A percentile compares a stretch with the other conserved stretches of the same genome.
These are phyloP conservation scores for Oceanites oceanicus DNA, from an alignment of 2,113 vertebrate species.

Conservation along the genomic window DNA sequence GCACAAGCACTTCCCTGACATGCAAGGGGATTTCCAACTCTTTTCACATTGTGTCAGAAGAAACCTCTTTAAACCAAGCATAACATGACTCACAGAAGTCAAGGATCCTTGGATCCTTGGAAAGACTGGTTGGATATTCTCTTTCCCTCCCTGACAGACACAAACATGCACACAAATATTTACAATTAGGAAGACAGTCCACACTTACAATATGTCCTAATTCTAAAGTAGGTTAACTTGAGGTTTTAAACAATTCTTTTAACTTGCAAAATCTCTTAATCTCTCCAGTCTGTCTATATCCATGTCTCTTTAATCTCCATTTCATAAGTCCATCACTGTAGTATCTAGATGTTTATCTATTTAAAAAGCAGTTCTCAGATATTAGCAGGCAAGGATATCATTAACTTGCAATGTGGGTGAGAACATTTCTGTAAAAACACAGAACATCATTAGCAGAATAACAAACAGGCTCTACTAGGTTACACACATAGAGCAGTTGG, in stretches of 20 bases:
- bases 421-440: background rate
- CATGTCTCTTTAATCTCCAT: background rate
- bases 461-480: background rate
- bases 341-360: background rate
- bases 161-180: background rate
- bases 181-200: background rate
- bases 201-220: background rate
- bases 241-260: constrained; percentile 12
- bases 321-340: background rate
- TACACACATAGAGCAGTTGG: background rate
- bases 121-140: background rate
- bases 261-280: background rate
- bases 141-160: background rate
- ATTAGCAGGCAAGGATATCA: background rate
- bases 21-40: background rate
- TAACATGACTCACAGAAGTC: background rate
- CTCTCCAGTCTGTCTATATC: background rate
- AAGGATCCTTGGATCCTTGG: background rate
- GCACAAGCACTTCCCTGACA: background rate
- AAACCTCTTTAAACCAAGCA: background rate
- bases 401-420: background rate
- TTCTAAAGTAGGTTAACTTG: background rate
- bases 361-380: constrained; percentile 11
- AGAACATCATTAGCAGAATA: background rate
- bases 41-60: background rate